Evolutionary conservation across 2,797 vertebrate species (phyloP).

Genomic region (Rhincodon typus): DNA sequence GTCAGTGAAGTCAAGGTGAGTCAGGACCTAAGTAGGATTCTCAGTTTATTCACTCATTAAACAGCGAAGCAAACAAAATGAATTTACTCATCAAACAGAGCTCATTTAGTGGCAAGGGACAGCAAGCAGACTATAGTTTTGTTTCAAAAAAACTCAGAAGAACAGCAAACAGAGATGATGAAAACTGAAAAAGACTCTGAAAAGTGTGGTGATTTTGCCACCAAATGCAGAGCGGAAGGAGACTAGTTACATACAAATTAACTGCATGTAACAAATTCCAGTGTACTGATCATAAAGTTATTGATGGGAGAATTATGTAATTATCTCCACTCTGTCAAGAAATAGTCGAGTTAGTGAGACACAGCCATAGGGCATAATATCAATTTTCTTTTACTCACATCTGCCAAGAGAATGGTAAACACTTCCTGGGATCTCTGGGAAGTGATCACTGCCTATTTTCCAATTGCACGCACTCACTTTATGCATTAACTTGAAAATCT

Average conservation of each 20-base stretch:
- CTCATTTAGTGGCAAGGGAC: not conserved
- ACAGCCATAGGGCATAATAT: not conserved
- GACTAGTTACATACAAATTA: not conserved
- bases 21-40: not conserved
- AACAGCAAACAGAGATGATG: not conserved
- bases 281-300: not conserved
- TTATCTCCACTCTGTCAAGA: not conserved
- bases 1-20: not conserved
- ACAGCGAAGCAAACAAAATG: not conserved
- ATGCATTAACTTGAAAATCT: not conserved
- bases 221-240: not conserved
- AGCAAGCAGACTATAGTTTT: not conserved
- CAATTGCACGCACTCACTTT: not conserved
- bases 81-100: not conserved
- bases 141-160: not conserved
- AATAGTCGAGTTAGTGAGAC: not conserved
- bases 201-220: not conserved
- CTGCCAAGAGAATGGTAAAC: not conserved
- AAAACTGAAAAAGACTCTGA: not conserved
- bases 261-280: not conserved
- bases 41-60: not conserved
- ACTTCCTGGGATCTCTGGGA: not conserved
- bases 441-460: not conserved
- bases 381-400: not conserved
- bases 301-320: not conserved